A percentile compares a stretch with the other conserved stretches of the same genome.
Conservation (phyloP, 2,797 vertebrate genomes). For the Hipposideros larvatus region DNA sequence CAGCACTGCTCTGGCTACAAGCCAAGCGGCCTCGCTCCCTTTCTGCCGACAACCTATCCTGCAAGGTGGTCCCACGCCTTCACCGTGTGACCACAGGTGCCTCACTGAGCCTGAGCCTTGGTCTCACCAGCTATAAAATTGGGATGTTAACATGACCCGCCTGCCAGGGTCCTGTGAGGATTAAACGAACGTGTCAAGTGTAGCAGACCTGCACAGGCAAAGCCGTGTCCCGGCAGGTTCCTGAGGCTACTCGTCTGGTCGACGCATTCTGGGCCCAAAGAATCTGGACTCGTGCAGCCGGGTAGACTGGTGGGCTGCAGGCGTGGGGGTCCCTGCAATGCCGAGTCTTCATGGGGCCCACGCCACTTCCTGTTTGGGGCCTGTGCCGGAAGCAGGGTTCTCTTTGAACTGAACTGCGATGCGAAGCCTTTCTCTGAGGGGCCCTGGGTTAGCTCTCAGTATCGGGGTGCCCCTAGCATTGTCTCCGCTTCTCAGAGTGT, state of each 20-base stretch:
- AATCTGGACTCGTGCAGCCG: no score
- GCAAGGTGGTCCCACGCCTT: no score
- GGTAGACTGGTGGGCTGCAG: not conserved
- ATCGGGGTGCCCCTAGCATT: no score
- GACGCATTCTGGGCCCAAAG: not conserved
- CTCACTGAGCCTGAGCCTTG: no score
- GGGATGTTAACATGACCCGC: not conserved
- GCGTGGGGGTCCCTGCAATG: not conserved
- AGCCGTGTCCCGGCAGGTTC: not conserved
- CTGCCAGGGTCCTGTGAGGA: not conserved
- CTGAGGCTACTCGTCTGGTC: not conserved
- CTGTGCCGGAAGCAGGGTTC: not conserved
- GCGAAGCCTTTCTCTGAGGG: no score
- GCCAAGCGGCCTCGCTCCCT: not conserved
- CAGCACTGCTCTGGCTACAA: no score
- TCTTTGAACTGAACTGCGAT: not conserved
- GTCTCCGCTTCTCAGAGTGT: not conserved
- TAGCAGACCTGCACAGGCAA: no score
- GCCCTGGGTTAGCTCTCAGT: no score
- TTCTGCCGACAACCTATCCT: no score
- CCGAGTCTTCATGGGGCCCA: not conserved
- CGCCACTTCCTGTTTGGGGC: no score
- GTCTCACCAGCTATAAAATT: not conserved
- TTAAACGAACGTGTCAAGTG: not conserved
- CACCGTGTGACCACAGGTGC: no score